Percentiles rank a stretch among this genome's conserved stretches.
phyloP scores from a whole-genome alignment of 2,888 invertebrate species.

The Melieria picta region DNA sequence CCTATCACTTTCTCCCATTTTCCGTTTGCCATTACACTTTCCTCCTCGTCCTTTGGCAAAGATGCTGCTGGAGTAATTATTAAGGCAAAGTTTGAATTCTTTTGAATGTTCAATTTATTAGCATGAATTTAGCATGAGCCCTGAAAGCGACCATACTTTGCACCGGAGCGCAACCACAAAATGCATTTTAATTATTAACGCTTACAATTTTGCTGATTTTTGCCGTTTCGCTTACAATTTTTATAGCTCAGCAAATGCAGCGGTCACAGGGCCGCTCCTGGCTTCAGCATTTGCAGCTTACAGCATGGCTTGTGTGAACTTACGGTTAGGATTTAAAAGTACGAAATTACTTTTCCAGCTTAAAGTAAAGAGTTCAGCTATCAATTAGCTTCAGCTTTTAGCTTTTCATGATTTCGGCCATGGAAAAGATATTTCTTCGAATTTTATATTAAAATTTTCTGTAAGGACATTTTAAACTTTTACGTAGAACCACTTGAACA shows the following conservation, averaged over 20 bases:
- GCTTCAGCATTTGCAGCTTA: background rate
- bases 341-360: too few relatives aligned
- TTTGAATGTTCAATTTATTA: constrained; percentile 45
- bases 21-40: background rate
- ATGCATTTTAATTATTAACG: constrained; percentile 12
- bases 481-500: too few relatives aligned
- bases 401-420: too few relatives aligned
- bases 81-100: constrained; percentile 35
- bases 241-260: background rate
- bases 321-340: too few relatives aligned
- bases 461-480: too few relatives aligned
- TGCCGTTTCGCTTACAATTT: background rate
- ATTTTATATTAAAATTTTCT: too few relatives aligned
- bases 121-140: constrained; percentile 41
- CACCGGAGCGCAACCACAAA: constrained; percentile 7
- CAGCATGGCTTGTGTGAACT: background rate
- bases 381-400: too few relatives aligned
- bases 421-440: too few relatives aligned
- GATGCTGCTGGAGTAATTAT: constrained; percentile 3
- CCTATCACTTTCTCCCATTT: background rate
- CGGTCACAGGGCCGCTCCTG: background rate
- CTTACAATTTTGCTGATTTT: background rate
- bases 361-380: too few relatives aligned
- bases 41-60: background rate
- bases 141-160: constrained; percentile 2